Evolutionary conservation across 2,888 invertebrate genomes (phyloP).

Genomic region (Diarsia mendica): DNA sequence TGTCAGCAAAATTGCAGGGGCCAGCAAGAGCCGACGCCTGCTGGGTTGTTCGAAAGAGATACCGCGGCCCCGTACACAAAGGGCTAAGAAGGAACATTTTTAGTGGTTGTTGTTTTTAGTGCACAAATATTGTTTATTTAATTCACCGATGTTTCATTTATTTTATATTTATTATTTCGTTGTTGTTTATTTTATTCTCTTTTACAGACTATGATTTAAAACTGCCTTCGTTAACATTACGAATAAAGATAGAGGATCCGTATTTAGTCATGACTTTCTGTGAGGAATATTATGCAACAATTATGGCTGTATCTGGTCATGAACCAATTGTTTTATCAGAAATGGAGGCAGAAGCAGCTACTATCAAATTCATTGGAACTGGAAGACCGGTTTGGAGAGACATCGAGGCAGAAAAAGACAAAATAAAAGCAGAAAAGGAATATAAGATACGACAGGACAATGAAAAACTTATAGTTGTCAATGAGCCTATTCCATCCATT

Average conservation of each 20-base stretch:
- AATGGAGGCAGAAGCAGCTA: constrained; percentile 70
- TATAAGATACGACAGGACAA: constrained; percentile 30
- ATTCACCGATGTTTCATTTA: background rate
- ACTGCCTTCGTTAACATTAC: constrained; percentile 67
- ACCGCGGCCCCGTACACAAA: too few species aligned
- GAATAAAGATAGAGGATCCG: constrained; percentile 77
- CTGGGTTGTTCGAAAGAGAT: too few species aligned
- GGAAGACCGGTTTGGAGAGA: constrained; percentile 73
- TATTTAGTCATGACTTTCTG: constrained; percentile 80
- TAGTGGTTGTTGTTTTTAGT: too few species aligned
- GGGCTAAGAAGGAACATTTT: too few species aligned
- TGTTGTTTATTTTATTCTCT: background rate
- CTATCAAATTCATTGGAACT: constrained; percentile 72
- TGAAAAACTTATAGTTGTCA: constrained; percentile 20
- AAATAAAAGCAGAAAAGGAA: constrained; percentile 19
- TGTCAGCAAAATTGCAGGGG: too few species aligned
- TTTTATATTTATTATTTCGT: too few species aligned
- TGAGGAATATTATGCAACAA: constrained; percentile 68
- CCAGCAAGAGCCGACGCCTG: too few species aligned
- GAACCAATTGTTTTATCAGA: constrained; percentile 70
- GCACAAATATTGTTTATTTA: background rate
- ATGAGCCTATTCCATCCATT: constrained; percentile 1
- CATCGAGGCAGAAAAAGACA: constrained; percentile 46
- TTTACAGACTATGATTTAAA: constrained; percentile 65
- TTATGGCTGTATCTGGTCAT: constrained; percentile 76